phyloP scores from a whole-genome alignment of 2,888 invertebrate species.

The Hyppa rectilinea region DNA sequence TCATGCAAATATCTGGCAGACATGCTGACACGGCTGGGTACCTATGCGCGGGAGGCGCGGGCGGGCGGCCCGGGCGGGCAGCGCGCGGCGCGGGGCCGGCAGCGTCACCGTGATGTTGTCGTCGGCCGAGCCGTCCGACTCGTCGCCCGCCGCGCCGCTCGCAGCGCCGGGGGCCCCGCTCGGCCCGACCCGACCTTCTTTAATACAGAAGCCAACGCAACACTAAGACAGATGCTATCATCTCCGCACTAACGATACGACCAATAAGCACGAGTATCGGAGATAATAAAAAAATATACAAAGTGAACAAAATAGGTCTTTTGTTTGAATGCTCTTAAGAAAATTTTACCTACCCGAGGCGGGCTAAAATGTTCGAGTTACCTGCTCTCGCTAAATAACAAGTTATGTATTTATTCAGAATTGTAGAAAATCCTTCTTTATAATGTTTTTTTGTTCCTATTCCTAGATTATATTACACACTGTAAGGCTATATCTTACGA shows the following conservation, averaged over 20 bases:
- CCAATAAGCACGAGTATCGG: slow-evolving; percentile 4
- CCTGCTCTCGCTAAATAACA: no score
- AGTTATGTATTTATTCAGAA: no score
- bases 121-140: slow-evolving; percentile 90
- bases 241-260: slow-evolving; percentile 7
- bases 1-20: slow-evolving; percentile 53
- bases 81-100: slow-evolving; percentile 79
- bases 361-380: neutral
- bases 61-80: slow-evolving; percentile 46
- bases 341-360: neutral
- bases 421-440: no score
- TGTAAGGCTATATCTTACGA: no score
- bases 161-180: slow-evolving; percentile 43
- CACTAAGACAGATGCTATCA: slow-evolving; percentile 30
- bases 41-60: slow-evolving; percentile 68
- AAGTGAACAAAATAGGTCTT: neutral
- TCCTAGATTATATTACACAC: no score
- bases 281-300: no score
- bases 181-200: slow-evolving; percentile 64
- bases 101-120: slow-evolving; percentile 91
- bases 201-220: slow-evolving; percentile 61
- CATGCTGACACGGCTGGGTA: slow-evolving; percentile 76
- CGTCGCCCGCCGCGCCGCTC: slow-evolving; percentile 74
- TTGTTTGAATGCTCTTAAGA: neutral
- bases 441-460: no score